Evolutionary conservation across 2,113 vertebrate species (phyloP).

Genomic region (Picathartes gymnocephalus): DNA sequence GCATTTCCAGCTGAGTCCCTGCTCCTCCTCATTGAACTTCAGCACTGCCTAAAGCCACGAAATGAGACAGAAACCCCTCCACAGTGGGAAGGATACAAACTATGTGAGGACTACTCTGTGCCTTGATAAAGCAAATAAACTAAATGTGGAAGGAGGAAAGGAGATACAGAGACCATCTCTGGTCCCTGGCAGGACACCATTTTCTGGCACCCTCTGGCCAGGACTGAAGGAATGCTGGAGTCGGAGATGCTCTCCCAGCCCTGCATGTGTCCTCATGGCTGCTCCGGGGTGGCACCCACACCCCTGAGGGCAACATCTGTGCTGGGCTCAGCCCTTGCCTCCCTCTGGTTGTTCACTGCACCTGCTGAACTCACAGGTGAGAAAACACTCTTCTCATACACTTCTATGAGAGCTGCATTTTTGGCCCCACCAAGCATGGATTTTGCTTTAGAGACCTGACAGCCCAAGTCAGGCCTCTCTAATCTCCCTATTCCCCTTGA

Average conservation of each 20-base stretch:
- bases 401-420: fast-evolving
- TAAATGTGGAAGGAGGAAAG: neutral
- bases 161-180: neutral
- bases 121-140: neutral
- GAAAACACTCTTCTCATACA: neutral
- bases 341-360: neutral
- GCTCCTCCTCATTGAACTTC: slow-evolving; percentile 33
- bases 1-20: slow-evolving; percentile 34
- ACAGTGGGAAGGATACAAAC: neutral
- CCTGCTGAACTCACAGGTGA: neutral
- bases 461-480: neutral
- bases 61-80: slow-evolving; percentile 3
- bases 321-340: neutral
- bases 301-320: neutral
- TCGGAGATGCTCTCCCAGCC: neutral
- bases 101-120: neutral
- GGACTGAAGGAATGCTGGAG: neutral
- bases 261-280: neutral
- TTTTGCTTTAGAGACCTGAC: neutral
- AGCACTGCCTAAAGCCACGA: slow-evolving; percentile 26
- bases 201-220: neutral
- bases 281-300: no score
- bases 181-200: neutral
- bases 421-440: neutral
- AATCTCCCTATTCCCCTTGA: neutral